Percentiles rank a stretch among this genome's conserved stretches.
These are phyloP conservation scores for Turdus rufiventris DNA, from an alignment of 2,113 vertebrate genomes.

Conservation along the genomic window DNA sequence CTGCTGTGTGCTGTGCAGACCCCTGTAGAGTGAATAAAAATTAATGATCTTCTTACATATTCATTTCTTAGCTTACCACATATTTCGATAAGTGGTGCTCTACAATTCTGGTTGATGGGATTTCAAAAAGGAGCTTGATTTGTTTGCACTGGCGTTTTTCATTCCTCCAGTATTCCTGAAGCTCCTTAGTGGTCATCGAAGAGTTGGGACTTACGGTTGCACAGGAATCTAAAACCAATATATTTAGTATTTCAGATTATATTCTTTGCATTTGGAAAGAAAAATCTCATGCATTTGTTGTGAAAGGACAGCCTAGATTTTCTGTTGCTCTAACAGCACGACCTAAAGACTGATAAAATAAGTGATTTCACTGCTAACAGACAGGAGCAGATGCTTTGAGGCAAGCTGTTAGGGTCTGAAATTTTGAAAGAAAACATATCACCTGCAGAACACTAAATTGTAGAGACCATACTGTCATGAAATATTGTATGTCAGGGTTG, in stretches of 20 bases:
- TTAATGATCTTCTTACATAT: constrained; percentile 20
- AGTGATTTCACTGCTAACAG: neutral
- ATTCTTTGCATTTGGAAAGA: neutral
- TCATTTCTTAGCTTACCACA: constrained; percentile 79
- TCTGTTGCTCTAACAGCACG: neutral
- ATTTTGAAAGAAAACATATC: neutral
- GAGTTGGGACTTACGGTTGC: constrained; percentile 47
- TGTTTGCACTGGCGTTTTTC: constrained; percentile 75
- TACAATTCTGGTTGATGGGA: constrained; percentile 77
- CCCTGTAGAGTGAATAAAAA: constrained; percentile 7
- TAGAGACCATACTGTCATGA: neutral
- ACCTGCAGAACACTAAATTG: neutral
- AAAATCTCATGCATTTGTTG: neutral
- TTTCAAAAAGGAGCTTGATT: constrained; percentile 85
- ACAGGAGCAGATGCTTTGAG: neutral
- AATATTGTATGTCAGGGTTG: neutral
- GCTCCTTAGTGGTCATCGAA: constrained; percentile 87
- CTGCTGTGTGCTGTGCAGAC: neutral
- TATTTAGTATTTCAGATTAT: neutral
- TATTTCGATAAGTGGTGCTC: constrained; percentile 78
- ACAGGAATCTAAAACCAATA: constrained; percentile 22
- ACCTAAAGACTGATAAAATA: neutral
- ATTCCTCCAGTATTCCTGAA: constrained; percentile 84
- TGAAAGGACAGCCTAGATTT: neutral
- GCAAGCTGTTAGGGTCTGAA: neutral